phyloP scores from a whole-genome alignment of 2,113 vertebrate genomes.

The Prionailurus bengalensis region DNA sequence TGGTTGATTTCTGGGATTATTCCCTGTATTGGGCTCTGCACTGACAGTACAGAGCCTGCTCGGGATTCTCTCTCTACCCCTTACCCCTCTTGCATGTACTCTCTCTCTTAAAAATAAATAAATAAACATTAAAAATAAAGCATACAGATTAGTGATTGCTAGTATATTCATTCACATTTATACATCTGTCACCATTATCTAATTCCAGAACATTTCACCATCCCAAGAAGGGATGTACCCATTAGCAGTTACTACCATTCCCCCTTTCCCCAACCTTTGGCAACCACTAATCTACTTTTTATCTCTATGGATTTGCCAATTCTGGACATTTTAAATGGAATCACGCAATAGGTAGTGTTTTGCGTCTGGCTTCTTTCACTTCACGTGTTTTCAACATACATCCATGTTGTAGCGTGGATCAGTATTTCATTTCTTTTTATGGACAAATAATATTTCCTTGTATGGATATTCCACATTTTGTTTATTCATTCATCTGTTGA shows the following conservation, averaged over 20 bases:
- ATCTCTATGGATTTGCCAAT: too few relatives aligned
- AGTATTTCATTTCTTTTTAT: constrained; percentile 26
- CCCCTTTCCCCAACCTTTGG: too few relatives aligned
- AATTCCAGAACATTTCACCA: background rate
- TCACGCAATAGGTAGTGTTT: background rate
- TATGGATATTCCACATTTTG: background rate
- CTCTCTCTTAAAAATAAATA: too few relatives aligned
- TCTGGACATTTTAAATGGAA: too few relatives aligned
- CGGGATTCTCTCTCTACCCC: too few relatives aligned
- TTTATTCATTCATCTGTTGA: background rate
- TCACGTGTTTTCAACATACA: background rate
- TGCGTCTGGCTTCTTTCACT: constrained; percentile 35
- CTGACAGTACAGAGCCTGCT: too few relatives aligned
- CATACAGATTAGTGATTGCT: background rate
- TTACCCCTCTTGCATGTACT: too few relatives aligned
- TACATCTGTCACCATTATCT: background rate
- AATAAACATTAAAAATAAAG: background rate
- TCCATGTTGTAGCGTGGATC: background rate
- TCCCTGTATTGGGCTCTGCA: too few relatives aligned
- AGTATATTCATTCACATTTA: background rate
- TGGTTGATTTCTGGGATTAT: too few relatives aligned
- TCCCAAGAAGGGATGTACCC: background rate
- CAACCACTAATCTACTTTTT: too few relatives aligned
- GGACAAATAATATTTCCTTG: background rate
- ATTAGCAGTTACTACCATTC: background rate